A percentile compares a stretch with the other conserved stretches of the same genome.
Evolutionary conservation across 2,888 invertebrate species (phyloP).

Genomic region (Nycteola revayana): DNA sequence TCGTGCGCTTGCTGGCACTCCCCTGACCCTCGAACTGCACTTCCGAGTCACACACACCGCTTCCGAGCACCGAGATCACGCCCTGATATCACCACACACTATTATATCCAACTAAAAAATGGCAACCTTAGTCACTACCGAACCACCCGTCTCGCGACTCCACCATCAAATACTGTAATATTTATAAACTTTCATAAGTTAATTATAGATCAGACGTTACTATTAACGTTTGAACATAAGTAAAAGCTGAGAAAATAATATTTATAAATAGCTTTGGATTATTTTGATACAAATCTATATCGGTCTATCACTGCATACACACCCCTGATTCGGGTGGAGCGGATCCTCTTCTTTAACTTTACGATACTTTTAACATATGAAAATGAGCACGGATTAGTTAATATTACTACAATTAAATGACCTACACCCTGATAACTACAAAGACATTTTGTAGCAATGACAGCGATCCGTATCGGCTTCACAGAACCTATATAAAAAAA

Average conservation of each 20-base stretch:
- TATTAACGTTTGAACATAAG: slow-evolving; percentile 81
- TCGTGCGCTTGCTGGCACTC: slow-evolving; percentile 19
- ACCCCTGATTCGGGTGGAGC: slow-evolving; percentile 78
- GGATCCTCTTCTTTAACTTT: slow-evolving; percentile 73
- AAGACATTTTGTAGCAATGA: slow-evolving; percentile 81
- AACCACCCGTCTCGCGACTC: slow-evolving; percentile 64
- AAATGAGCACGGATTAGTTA: slow-evolving; percentile 73
- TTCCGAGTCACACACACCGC: slow-evolving; percentile 19
- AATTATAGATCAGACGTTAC: slow-evolving; percentile 81
- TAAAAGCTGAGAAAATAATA: slow-evolving; percentile 82
- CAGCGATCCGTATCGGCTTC: slow-evolving; percentile 81
- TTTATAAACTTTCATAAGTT: slow-evolving; percentile 80
- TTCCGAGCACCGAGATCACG: slow-evolving; percentile 53
- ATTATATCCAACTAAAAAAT: slow-evolving; percentile 75
- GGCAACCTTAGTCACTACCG: slow-evolving; percentile 75
- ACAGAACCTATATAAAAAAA: slow-evolving; percentile 80
- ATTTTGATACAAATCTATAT: slow-evolving; percentile 82
- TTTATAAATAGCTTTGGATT: slow-evolving; percentile 82
- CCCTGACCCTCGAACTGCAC: slow-evolving; percentile 20
- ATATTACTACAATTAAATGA: slow-evolving; percentile 75
- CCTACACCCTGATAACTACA: slow-evolving; percentile 82
- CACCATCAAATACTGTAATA: slow-evolving; percentile 76
- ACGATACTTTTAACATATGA: slow-evolving; percentile 62
- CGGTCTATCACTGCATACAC: slow-evolving; percentile 78
- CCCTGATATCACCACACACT: slow-evolving; percentile 67